Conservation (phyloP, 2,113 vertebrate species). For the Terrapene triunguis region DNA sequence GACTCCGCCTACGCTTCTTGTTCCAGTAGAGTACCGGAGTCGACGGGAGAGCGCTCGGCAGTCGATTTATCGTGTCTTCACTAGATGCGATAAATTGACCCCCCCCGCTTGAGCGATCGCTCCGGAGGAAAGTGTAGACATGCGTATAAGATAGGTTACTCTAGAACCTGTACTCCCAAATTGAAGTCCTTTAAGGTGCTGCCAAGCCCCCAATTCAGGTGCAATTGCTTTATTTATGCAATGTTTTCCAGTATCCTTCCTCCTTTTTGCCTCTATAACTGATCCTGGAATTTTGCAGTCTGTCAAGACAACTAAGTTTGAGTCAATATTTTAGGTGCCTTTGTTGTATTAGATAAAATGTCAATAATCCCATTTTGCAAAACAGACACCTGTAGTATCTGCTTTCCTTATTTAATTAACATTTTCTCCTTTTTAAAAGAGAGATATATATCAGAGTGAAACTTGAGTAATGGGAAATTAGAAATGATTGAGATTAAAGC, state of each 20-base stretch:
- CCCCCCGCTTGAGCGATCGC: too few relatives aligned
- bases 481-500: conserved; percentile 61
- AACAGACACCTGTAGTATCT: background rate
- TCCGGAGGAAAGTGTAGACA: too few relatives aligned
- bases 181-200: background rate
- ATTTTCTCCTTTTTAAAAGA: conserved; percentile 32
- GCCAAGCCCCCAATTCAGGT: conserved; percentile 16
- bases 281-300: background rate
- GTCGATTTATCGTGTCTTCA: too few relatives aligned
- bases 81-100: too few relatives aligned
- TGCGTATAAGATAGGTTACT: background rate
- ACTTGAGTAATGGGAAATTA: conserved; percentile 34
- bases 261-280: background rate
- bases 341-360: background rate
- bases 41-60: too few relatives aligned
- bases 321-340: background rate
- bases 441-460: conserved; percentile 26
- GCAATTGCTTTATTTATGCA: background rate
- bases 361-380: background rate
- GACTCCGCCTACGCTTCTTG: too few relatives aligned
- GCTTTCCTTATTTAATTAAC: conserved; percentile 52
- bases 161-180: background rate
- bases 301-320: conserved; percentile 4
- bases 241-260: background rate
- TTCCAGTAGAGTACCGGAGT: too few relatives aligned